These are phyloP conservation scores for Anguilla megastoma DNA, from an alignment of 2,797 vertebrate species.

Conservation along the genomic window DNA sequence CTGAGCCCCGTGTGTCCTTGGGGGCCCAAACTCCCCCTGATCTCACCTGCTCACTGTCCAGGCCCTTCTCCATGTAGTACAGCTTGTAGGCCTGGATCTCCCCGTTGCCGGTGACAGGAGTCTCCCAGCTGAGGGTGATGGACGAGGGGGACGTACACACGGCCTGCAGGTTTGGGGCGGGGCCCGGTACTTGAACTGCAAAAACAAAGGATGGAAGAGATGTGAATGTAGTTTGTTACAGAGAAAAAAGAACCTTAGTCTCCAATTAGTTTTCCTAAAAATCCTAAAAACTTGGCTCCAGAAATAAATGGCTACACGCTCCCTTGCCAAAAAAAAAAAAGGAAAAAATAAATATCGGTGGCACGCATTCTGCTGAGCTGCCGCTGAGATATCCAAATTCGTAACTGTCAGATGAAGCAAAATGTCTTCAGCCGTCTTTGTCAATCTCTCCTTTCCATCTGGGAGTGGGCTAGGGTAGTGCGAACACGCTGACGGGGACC, in stretches of 20 bases:
- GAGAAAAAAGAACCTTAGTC: neutral
- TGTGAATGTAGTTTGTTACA: neutral
- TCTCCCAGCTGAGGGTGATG: slow-evolving; percentile 85
- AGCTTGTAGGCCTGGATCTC: slow-evolving; percentile 94
- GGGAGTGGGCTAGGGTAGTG: neutral
- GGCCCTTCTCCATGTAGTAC: slow-evolving; percentile 90
- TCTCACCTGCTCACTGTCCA: slow-evolving; percentile 84
- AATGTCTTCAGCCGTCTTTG: neutral
- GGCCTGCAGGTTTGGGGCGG: slow-evolving; percentile 87
- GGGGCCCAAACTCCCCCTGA: neutral
- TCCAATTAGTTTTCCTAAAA: neutral
- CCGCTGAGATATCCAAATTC: slow-evolving; percentile 19
- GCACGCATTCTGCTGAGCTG: neutral
- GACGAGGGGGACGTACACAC: slow-evolving; percentile 78
- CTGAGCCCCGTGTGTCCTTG: neutral
- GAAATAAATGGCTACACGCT: neutral
- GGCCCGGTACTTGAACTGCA: slow-evolving; percentile 93
- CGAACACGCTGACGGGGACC: neutral
- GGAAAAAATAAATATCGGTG: no score
- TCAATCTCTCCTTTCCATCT: slow-evolving; percentile 29
- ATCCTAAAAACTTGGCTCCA: neutral
- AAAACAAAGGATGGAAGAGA: neutral
- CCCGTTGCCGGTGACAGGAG: slow-evolving; percentile 87
- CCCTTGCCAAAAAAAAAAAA: neutral
- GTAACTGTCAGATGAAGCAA: neutral